Percentiles rank a stretch among this genome's conserved stretches.
Conservation (phyloP, 2,113 vertebrate genomes). For the Barbus barbus region DNA sequence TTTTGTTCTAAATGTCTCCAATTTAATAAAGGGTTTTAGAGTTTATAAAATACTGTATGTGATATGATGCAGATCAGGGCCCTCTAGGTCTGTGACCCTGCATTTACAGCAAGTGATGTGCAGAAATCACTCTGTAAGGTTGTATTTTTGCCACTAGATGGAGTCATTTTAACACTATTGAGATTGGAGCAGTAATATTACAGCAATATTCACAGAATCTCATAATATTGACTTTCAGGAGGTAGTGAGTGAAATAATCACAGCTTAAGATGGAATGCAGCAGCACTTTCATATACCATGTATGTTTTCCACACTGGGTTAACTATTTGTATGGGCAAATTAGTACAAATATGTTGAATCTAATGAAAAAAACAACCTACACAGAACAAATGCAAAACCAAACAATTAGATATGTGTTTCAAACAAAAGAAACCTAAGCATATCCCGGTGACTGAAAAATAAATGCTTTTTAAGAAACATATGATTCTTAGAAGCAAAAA, state of each 20-base stretch:
- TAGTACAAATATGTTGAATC: not conserved
- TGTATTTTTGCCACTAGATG: constrained; percentile 37
- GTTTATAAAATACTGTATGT: not conserved
- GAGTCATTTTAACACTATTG: constrained; percentile 38
- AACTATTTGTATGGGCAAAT: not conserved
- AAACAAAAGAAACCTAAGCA: not conserved
- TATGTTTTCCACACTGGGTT: not conserved
- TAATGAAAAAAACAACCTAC: not conserved
- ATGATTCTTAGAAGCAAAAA: not conserved
- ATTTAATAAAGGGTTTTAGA: not conserved
- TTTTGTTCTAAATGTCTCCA: not conserved
- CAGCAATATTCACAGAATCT: not conserved
- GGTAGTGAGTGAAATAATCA: not conserved
- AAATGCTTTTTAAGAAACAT: not conserved
- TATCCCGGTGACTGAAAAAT: not conserved
- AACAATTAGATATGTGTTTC: not conserved
- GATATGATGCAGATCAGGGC: not conserved
- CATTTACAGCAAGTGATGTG: not conserved
- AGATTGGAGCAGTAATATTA: not conserved
- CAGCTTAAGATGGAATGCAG: not conserved
- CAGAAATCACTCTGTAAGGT: not conserved
- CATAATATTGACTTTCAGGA: not conserved
- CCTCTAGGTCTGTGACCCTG: not conserved
- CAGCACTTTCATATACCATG: not conserved
- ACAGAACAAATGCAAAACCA: not conserved